Evolutionary conservation across 2,888 invertebrate species (phyloP), one percentile per base, ranked within the genome.

Genomic region (Trichacis sp.): DNA sequence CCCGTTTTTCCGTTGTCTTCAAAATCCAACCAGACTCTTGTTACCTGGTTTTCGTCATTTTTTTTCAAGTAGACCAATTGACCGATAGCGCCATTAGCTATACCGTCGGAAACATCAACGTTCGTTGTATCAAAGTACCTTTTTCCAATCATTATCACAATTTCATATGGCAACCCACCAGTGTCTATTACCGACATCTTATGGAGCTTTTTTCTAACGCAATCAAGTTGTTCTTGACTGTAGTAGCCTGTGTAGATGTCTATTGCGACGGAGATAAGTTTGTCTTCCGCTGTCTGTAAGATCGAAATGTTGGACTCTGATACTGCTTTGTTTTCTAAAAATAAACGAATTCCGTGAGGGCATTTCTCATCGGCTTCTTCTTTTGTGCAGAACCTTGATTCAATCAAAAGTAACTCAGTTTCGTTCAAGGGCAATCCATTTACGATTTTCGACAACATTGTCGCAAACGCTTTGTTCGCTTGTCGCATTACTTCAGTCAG

Each of bases 401-500:
- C 72, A 9, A 77, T 74, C 46, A 73, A 55, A 11, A 19, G 15
- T n/a, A 71, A 65, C 20, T 78, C 65, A 47, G 72, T 53, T 33
- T 62, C 19, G 8, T 62, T 56, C 54, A 74, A 66, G 62, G 52
- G 38, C 6, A 61, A 51, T 50, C 74, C 76, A 69, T 76, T 68
- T 3, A 76, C 77, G 56, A 78, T 74, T 74, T 79, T 78, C 24
- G 77, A 77, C 0, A 79, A 68, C 48, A 78, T 71, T 9, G 56
- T 58, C 11, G 81, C 75, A 71, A 81, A 83, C 55, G 11, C 33
- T 60, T 59, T 70, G 59, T 82, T 73, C 29, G 72, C 58, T 75
- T 83, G 82, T 58, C 79, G 71, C 66, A 81, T 77, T 3, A 81
- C 77, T 71, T 79, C 57, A 3, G 50, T 69, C 12, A 81, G 54